These are phyloP conservation scores for Pithys albifrons DNA, from an alignment of 2,113 vertebrate species.

Conservation along the genomic window DNA sequence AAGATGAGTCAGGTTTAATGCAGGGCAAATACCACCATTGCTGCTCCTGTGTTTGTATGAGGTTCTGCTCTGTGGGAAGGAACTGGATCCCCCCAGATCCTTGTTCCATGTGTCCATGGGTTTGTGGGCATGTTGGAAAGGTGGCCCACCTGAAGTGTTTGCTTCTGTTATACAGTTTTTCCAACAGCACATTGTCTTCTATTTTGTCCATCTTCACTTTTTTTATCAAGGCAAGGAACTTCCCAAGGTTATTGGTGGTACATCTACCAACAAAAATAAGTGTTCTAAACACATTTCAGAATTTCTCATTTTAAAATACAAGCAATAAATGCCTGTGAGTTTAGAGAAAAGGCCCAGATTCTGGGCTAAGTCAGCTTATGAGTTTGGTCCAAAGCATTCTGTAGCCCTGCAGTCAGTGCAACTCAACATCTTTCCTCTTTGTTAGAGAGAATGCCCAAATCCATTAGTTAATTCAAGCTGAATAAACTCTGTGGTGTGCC, in stretches of 20 bases:
- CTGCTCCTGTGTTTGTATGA: neutral
- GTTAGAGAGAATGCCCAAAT: slow-evolving; percentile 42
- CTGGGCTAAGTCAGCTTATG: neutral
- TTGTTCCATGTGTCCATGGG: accelerated
- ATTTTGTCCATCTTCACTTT: neutral
- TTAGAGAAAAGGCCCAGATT: neutral
- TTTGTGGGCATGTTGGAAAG: neutral
- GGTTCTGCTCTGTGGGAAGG: neutral
- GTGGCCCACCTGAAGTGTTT: neutral
- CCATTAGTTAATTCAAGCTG: slow-evolving; percentile 70
- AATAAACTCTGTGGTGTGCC: slow-evolving; percentile 61
- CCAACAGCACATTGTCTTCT: neutral
- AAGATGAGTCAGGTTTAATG: neutral
- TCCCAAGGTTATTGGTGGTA: neutral
- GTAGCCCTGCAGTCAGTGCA: slow-evolving; percentile 13
- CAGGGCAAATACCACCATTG: neutral
- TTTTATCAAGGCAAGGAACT: neutral
- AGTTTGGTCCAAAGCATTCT: neutral
- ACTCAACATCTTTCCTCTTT: slow-evolving; percentile 35
- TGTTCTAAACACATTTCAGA: neutral
- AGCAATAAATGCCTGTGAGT: neutral
- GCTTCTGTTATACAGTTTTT: neutral
- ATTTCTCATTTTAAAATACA: neutral
- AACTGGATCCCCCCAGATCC: neutral
- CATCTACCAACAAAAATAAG: neutral